Conservation (phyloP, 2,888 invertebrate species). For the Meandrusa payeni region DNA sequence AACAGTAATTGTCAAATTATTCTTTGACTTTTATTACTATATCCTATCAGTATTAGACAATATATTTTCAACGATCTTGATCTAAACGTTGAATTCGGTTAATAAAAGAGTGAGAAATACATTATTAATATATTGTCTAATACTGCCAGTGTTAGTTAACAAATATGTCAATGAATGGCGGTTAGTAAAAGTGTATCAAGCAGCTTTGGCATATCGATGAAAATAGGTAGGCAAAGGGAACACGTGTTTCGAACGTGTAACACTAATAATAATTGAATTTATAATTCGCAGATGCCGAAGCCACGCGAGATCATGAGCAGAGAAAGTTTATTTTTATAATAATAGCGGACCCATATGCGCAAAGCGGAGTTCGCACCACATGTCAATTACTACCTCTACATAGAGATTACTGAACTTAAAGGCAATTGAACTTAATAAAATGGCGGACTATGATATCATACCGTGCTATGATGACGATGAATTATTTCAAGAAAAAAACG, state of each 20-base stretch:
- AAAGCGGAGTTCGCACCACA: conserved; percentile 58
- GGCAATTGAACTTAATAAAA: conserved; percentile 69
- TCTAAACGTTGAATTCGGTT: too few relatives aligned
- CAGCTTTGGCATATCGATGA: conserved; percentile 35
- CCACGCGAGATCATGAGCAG: conserved; percentile 67
- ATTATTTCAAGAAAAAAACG: conserved; percentile 58
- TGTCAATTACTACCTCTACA: conserved; percentile 60
- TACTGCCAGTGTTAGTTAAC: too few relatives aligned
- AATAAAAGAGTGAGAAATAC: too few relatives aligned
- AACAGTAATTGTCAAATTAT: too few relatives aligned
- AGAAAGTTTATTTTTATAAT: conserved; percentile 81
- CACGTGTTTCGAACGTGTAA: conserved; percentile 58
- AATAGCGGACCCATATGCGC: conserved; percentile 76
- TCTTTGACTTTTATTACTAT: too few relatives aligned
- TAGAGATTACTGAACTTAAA: conserved; percentile 69
- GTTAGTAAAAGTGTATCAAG: too few relatives aligned
- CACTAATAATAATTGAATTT: conserved; percentile 67
- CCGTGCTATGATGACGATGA: conserved; percentile 62
- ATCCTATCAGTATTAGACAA: too few relatives aligned
- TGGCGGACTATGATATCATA: conserved; percentile 70
- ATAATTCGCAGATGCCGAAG: conserved; percentile 74
- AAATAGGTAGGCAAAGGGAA: conserved; percentile 41
- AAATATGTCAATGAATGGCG: too few relatives aligned
- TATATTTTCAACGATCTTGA: too few relatives aligned
- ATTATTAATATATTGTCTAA: too few relatives aligned